Base-by-base conservation (phyloP, 2,888 invertebrate genomes). In the Philhelius pedissequus region DNA sequence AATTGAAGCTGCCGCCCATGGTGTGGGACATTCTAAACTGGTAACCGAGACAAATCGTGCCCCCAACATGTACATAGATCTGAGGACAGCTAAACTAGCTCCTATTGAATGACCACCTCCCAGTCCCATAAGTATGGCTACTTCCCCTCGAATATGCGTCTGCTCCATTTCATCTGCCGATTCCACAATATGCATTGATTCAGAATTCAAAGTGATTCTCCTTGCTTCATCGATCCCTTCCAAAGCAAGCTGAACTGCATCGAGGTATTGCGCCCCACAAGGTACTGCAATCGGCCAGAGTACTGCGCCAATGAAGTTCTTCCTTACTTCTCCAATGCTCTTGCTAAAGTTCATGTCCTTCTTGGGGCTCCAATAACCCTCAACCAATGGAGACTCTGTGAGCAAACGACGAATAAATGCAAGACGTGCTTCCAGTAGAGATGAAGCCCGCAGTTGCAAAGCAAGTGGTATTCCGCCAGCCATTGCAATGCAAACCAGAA, bases 31-130 rank as follows among this genome's bases (percentile, higher is more conserved):
- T 88, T 93, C 94, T 56, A 90, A 82, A 88, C 94, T 94, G 0
- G 95, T 94, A 11, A 95, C 90, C 1, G 95, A 94, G 89, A 95
- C 93, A 88, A 94, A 93, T 32, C 95, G 92, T 15, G 94, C 94
- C 8, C 95, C 95, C 5, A 95, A 90, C 64, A 93, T 92, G 89
- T 94, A 94, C 88, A 94, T 94, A 88, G 94, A 94, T 15, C 95
- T 91, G 5, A 95, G 91, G 2, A 94, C 94, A 1, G 94, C 94
- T 87, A 95, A 92, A 75, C 94, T 94, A 70, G 94, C 94, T 78
- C 94, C 95, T 52, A 95, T 92, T 15, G 94, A 93, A 89, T 95
- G 95, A 0, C 95, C 95, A 7, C 95, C 95, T 87, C 94, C 94
- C 35, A 95, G 92, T 3, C 92, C 95, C 69, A 95, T 92, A 50